phyloP scores from a whole-genome alignment of 2,113 vertebrate species.

The Antigone vipio region DNA sequence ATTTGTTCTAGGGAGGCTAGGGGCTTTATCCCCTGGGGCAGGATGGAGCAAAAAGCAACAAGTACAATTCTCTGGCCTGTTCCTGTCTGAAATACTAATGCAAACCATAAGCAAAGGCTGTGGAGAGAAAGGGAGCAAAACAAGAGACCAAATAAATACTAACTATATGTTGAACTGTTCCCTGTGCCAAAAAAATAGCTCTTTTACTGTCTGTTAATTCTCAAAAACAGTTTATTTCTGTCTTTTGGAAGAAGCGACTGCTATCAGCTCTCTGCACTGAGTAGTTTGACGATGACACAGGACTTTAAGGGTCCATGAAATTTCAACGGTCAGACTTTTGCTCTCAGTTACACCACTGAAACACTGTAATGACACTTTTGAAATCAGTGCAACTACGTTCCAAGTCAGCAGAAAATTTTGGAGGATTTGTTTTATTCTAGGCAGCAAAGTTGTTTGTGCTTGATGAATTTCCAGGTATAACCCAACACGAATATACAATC shows the following conservation, averaged over 20 bases:
- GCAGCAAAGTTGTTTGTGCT: background rate
- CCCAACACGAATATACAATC: background rate
- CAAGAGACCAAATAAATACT: background rate
- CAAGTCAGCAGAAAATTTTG: background rate
- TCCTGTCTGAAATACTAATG: background rate
- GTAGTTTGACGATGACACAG: background rate
- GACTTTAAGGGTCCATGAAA: background rate
- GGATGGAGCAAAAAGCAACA: background rate
- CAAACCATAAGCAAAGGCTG: background rate
- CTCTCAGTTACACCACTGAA: conserved; percentile 34
- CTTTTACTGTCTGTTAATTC: background rate
- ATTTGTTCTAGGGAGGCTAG: background rate
- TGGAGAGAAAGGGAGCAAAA: background rate
- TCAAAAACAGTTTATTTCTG: background rate
- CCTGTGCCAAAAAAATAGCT: background rate
- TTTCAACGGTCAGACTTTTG: background rate
- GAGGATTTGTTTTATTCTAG: background rate
- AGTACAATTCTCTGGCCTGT: background rate
- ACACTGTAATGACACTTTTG: background rate
- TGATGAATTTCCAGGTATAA: background rate
- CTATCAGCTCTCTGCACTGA: accelerated
- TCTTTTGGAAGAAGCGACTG: background rate
- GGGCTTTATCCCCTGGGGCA: background rate
- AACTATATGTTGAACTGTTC: background rate
- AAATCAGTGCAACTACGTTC: background rate